Base-by-base conservation (phyloP, 2,888 invertebrate genomes). In the Rhagonycha lutea region DNA sequence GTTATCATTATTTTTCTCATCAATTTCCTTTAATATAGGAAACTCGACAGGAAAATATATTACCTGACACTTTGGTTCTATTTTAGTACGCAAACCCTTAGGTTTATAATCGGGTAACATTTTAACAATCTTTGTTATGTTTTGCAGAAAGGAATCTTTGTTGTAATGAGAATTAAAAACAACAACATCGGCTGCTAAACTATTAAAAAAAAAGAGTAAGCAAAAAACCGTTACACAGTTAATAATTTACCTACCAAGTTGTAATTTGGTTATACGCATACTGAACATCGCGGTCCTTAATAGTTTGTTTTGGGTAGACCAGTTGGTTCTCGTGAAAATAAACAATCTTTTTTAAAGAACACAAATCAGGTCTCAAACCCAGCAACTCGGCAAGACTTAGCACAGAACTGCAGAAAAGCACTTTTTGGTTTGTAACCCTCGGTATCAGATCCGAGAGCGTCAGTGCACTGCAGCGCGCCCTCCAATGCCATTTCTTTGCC, bases 251-350 rank as follows among this genome's bases (percentile, higher is more conserved):
- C 82, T 87, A 93, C 93, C 93, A 91, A 12, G 94, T 91, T 60
- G 92, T 87, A 68, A 94, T 92, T 87, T 94, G 93, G 87, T 94
- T 94, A 79, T 94, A 92, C 1, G 94, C 93, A 87, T 92, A 94
- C 84, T 94, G 94, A 79, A 93, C 92, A 85, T 95, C 94, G 77
- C 94, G 87, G 63, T 92, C 90, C 82, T 93, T 91, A 1, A 90
- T 89, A 74, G 91, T 89, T 69, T 90, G 89, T 12, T 92, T 91
- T 0, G 94, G 94, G 87, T 94, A 94, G 0, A 91, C 89, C 28
- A 94, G 86, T 84, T 95, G 94, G 85, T 95, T 94, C 86, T 95
- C 94, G 85, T 95, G 94, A 82, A 94, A 94, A 83, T 94, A 95
- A 0, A 94, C 88, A 23, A 94, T 89, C 86, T 94, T 95, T 60